Evolutionary conservation across 1,140 invertebrate species (phyloP), one percentile per base, ranked within the genome.

Genomic region (Tetramorium alpestre): DNA sequence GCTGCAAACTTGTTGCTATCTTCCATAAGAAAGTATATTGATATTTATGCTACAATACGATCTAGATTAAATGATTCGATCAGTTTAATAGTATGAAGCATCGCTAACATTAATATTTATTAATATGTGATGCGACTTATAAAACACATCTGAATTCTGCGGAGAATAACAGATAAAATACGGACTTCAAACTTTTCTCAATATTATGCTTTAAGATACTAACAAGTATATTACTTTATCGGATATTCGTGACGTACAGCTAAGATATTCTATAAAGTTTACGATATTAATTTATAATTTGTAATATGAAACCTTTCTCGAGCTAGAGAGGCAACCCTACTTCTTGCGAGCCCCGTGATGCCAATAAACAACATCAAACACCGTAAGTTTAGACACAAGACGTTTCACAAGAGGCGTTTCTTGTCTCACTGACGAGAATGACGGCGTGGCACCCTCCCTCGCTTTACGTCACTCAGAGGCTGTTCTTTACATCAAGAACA

Each of bases 351-450:
- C 41, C 25, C 56, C 47, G 33, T 41, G 64, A 22, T 22, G 64
- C 13, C n/a, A 28, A 70, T 44, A 54, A 69, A 67, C 60, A 54
- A n/a, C 25, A 25, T 82, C 18, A 75, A 73, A 82, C 54, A 60
- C 6, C 67, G 41, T 18, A 44, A 82, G 80, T 73, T 82, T 82
- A 72, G 78, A 82, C 38, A 44, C 78, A 18, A 64, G 75, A 64
- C 16, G 11, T 54, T 51, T 54, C 62, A 69, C 47, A 56, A 82
- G 41, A 72, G 25, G 13, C 33, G 41, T 25, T 47, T 44, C 47
- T 62, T 41, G 77, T 80, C 11, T 10, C 38, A 49, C 69, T 75
- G 41, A 82, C 67, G 13, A 65, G 25, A 82, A n/a, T 33, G 51
- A 73, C 22, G 80, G 33, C 16, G 5, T 22, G 44, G 16, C 62